Conservation (phyloP, 2,113 vertebrate genomes). For the Cranoglanis bouderius region DNA sequence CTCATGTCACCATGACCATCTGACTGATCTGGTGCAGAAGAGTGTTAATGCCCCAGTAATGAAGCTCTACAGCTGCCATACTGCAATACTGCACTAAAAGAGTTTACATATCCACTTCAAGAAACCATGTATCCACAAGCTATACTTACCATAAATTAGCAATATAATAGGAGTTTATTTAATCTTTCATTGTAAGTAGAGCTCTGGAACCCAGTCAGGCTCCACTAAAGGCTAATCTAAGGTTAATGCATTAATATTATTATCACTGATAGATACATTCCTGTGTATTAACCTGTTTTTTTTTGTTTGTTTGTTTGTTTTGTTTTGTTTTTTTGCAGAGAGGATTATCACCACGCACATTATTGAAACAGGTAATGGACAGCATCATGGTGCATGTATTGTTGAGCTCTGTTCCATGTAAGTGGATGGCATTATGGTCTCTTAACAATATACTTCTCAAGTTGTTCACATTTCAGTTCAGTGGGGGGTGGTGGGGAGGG, state of each 20-base stretch:
- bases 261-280: not conserved
- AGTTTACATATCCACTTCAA: not conserved
- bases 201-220: not conserved
- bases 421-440: not conserved
- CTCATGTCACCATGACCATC: not conserved
- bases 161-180: not conserved
- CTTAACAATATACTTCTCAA: not conserved
- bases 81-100: not conserved
- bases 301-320: conserved; percentile 8
- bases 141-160: not conserved
- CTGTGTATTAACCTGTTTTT: not conserved
- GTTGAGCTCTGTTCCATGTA: not conserved
- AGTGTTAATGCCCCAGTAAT: not conserved
- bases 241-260: not conserved
- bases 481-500: too few relatives aligned
- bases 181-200: not conserved
- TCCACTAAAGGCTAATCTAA: not conserved
- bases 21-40: not conserved
- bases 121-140: not conserved
- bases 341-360: conserved; percentile 63
- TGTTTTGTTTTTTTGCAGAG: conserved; percentile 58
- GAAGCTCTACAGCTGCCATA: not conserved
- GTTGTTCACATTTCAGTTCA: not conserved
- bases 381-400: not conserved
- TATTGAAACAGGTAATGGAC: conserved; percentile 63